Percentiles rank a stretch among this genome's conserved stretches.
These are phyloP conservation scores for Xanthia togata DNA, from an alignment of 2,888 invertebrate genomes.

Conservation along the genomic window DNA sequence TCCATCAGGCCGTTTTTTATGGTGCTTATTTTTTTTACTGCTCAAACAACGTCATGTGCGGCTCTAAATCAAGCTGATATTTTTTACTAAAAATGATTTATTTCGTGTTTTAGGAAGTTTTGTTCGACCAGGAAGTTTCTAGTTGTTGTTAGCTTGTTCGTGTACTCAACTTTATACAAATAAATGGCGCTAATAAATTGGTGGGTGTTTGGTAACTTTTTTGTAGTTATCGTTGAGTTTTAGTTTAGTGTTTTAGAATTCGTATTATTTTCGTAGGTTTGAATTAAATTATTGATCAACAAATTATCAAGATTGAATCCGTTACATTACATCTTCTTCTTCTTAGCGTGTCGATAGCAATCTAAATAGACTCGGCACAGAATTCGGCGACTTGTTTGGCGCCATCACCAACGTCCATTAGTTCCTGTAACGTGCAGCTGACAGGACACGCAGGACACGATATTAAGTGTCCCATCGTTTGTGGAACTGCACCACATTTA, in stretches of 20 bases:
- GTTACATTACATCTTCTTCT: background rate
- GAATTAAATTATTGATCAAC: background rate
- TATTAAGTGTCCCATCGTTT: too few relatives aligned
- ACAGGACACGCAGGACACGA: too few relatives aligned
- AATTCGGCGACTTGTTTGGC: too few relatives aligned
- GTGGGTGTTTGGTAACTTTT: conserved; percentile 26
- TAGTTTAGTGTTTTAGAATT: background rate
- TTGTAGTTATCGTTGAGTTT: conserved; percentile 15
- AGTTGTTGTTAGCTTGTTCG: conserved; percentile 54
- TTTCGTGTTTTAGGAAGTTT: conserved; percentile 74
- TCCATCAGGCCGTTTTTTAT: conserved; percentile 83
- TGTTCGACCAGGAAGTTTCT: conserved; percentile 61
- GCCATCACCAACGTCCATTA: too few relatives aligned
- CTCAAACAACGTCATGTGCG: conserved; percentile 78
- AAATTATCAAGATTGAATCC: background rate
- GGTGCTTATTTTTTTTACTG: conserved; percentile 81
- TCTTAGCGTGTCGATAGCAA: too few relatives aligned
- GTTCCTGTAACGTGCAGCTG: too few relatives aligned
- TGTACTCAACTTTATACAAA: conserved; percentile 55
- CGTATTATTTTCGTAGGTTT: background rate
- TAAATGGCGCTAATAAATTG: conserved; percentile 47
- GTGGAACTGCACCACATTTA: too few relatives aligned
- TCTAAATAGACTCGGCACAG: too few relatives aligned
- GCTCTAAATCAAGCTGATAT: conserved; percentile 82
- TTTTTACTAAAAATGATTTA: conserved; percentile 80